Evolutionary conservation across 2,113 vertebrate species (phyloP).

Genomic region (Illadopsis cleaveri): DNA sequence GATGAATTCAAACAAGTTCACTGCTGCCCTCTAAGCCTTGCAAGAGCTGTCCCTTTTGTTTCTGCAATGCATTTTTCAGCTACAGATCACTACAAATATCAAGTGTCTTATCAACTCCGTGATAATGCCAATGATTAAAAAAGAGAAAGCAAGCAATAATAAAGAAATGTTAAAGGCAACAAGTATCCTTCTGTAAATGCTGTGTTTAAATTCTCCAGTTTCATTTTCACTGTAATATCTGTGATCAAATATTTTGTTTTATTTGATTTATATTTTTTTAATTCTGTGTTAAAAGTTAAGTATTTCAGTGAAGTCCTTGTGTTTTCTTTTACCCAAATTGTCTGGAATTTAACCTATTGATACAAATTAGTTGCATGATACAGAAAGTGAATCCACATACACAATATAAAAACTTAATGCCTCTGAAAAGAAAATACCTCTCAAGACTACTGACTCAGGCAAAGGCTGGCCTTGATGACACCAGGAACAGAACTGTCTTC

Average conservation of each 20-base stretch:
- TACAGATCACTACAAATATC: neutral
- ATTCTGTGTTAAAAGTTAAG: neutral
- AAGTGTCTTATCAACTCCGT: neutral
- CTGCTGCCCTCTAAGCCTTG: neutral
- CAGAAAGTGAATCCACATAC: neutral
- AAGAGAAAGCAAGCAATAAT: neutral
- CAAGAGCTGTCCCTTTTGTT: neutral
- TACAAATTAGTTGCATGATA: neutral
- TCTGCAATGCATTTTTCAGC: neutral
- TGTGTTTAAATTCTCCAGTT: neutral
- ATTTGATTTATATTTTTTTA: neutral
- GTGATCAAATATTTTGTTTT: neutral
- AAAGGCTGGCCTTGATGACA: neutral
- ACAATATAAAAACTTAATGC: neutral
- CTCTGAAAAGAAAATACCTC: neutral
- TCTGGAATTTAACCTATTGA: neutral
- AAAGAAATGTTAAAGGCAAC: neutral
- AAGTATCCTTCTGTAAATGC: neutral
- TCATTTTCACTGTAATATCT: neutral
- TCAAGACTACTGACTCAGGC: neutral
- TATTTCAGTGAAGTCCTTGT: neutral
- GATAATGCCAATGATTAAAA: neutral
- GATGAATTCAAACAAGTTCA: neutral
- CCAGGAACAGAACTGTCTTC: neutral
- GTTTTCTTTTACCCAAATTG: neutral